These are phyloP conservation scores for Limnephilus auricula DNA, from an alignment of 2,888 invertebrate genomes.

Conservation along the genomic window DNA sequence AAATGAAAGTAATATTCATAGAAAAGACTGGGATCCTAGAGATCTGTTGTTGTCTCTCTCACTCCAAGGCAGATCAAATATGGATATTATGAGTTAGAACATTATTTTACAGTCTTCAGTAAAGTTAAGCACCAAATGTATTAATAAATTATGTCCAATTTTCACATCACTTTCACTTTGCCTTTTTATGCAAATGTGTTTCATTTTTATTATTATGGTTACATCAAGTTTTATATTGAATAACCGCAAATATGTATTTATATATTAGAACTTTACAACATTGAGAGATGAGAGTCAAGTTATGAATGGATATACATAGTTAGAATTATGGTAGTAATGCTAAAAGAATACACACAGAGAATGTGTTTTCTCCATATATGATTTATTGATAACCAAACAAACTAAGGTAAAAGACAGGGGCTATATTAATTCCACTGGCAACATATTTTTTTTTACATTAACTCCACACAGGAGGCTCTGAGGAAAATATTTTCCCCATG, in stretches of 20 bases:
- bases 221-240: neutral
- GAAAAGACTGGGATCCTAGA: conserved; percentile 34
- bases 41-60: conserved; percentile 20
- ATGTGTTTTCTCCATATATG: neutral
- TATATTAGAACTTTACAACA: neutral
- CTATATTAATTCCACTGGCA: neutral
- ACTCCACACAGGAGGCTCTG: too few relatives aligned
- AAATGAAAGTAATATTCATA: conserved; percentile 40
- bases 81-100: conserved; percentile 36
- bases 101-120: conserved; percentile 44
- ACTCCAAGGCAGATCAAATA: conserved; percentile 43
- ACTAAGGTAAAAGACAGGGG: too few relatives aligned
- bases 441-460: too few relatives aligned
- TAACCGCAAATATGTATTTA: neutral
- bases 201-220: neutral
- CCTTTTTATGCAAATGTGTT: neutral
- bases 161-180: conserved; percentile 1
- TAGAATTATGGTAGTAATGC: neutral
- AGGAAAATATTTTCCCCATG: too few relatives aligned
- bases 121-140: conserved; percentile 46
- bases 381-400: neutral
- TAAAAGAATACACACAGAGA: neutral
- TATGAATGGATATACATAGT: neutral
- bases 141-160: conserved; percentile 25
- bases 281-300: neutral